Evolutionary conservation across 2,113 vertebrate genomes (phyloP), one percentile per base, ranked within the genome.

Genomic region (Sterrhoptilus dennistouni): DNA sequence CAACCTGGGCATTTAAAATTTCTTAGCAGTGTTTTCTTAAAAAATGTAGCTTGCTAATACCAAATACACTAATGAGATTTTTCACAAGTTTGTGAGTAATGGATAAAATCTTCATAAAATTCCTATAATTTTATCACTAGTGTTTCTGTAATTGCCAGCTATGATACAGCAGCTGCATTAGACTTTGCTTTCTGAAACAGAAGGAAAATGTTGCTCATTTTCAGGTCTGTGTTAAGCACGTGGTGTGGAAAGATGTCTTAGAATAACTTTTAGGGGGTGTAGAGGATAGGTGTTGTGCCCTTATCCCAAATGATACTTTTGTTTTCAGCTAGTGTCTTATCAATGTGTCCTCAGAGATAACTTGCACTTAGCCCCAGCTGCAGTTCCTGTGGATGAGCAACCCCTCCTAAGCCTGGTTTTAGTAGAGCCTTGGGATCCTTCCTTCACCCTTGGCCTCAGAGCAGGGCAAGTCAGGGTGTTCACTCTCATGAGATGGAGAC

Each of bases 401-500:
- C 9, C 6, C 52, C 53, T 69, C n/a, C 63, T 61, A 54, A 72
- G 14, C 9, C 21, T 50, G n/a, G 1, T 71, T 78, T 29, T 45
- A 4, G 56, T 12, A 60, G 40, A 59, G 23, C 24, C 35, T 69
- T 14, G 3, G 31, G 15, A 49, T 53, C 20, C 19, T 68, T 68
- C n/a, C 53, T 70, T 75, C 35, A 47, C 8, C 38, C 0, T 0
- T 40, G 42, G 33, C 27, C 64, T 64, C 23, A 78, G 9, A 78
- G 44, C 11, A 60, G 31, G 31, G 18, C 29, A 59, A 18, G 15
- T 14, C 27, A 50, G 16, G 33, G 18, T 5, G 5, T 21, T 22
- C 3, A 0, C 28, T 71, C 45, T 38, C 61, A n/a, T 0, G 0
- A 50, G 53, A 21, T 40, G 8, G 27, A 70, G n/a, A 66, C 12